Evolutionary conservation across 2,888 invertebrate genomes (phyloP).

Genomic region (Dicyrtoma fusca): DNA sequence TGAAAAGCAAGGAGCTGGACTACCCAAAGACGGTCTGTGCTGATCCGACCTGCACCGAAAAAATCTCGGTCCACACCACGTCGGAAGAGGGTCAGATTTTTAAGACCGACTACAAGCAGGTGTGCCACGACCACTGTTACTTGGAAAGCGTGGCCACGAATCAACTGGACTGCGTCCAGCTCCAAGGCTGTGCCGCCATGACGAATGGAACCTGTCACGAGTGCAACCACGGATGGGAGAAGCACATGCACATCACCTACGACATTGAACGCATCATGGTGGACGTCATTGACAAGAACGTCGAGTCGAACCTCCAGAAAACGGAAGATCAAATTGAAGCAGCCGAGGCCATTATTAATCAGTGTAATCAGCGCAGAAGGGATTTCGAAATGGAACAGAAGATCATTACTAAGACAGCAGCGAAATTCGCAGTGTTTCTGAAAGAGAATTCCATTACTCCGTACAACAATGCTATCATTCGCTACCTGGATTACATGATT

Average conservation of each 20-base stretch:
- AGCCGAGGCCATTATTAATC: conserved; percentile 17
- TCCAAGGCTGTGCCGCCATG: conserved; percentile 13
- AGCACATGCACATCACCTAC: conserved; percentile 43
- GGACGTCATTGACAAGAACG: conserved; percentile 16
- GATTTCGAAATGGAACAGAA: conserved; percentile 34
- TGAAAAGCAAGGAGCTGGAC: not conserved
- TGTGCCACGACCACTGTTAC: conserved; percentile 37
- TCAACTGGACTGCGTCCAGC: not conserved
- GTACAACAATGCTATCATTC: conserved; percentile 41
- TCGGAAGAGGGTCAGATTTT: not conserved
- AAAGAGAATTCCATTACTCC: conserved; percentile 43
- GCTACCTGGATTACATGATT: conserved; percentile 43
- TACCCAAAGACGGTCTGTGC: conserved; percentile 41
- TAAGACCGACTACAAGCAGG: conserved; percentile 1
- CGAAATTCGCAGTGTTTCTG: conserved; percentile 38
- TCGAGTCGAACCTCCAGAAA: conserved; percentile 14
- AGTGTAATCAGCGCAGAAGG: not conserved
- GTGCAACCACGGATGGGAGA: conserved; percentile 28
- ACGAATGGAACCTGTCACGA: not conserved
- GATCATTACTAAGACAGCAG: conserved; percentile 19
- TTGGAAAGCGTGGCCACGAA: conserved; percentile 2
- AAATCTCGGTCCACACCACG: not conserved
- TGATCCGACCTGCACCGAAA: conserved; percentile 6
- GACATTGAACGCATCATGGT: conserved; percentile 28
- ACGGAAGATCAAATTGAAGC: not conserved